phyloP scores from a whole-genome alignment of 1,140 invertebrate species.

The Drosophila gunungcola region DNA sequence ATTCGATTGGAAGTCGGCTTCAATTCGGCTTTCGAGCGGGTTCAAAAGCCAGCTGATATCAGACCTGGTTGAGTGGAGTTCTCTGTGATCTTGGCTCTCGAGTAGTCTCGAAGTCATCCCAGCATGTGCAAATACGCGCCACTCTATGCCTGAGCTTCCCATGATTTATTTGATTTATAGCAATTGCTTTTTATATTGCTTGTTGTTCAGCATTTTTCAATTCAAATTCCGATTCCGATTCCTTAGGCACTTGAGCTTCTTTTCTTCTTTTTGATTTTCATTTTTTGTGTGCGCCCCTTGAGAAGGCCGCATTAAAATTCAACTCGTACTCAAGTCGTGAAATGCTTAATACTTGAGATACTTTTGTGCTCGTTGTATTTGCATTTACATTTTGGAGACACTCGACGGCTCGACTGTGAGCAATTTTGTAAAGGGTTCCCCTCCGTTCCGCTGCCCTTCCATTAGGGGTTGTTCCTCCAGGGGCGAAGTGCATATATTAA shows the following conservation, averaged over 20 bases:
- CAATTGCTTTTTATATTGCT: slow-evolving; percentile 63
- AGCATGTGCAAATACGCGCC: slow-evolving; percentile 40
- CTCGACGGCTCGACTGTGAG: slow-evolving; percentile 20
- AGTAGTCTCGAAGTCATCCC: slow-evolving; percentile 37
- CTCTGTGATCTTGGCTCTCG: slow-evolving; percentile 27
- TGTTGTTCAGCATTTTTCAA: slow-evolving; percentile 40
- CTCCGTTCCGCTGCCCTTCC: slow-evolving; percentile 13
- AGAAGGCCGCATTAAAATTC: slow-evolving; percentile 72
- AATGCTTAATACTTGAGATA: slow-evolving; percentile 76
- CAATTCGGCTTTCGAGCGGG: slow-evolving; percentile 18
- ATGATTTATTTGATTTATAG: slow-evolving; percentile 70
- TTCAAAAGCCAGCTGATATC: slow-evolving; percentile 30
- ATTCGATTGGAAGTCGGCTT: slow-evolving; percentile 8
- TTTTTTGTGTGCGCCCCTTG: slow-evolving; percentile 36
- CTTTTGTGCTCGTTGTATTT: slow-evolving; percentile 66
- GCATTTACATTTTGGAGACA: slow-evolving; percentile 55
- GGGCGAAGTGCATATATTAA: slow-evolving; percentile 61
- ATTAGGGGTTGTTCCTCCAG: slow-evolving; percentile 59
- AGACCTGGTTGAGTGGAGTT: slow-evolving; percentile 12
- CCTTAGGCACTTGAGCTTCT: slow-evolving; percentile 39
- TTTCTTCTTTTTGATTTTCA: slow-evolving; percentile 20
- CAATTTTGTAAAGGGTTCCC: slow-evolving; percentile 63
- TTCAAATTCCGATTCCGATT: slow-evolving; percentile 38
- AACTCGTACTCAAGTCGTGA: slow-evolving; percentile 65
- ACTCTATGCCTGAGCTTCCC: slow-evolving; percentile 24